These are phyloP conservation scores for Pristionchus japonicus DNA, from an alignment of 2,888 invertebrate genomes.

Conservation along the genomic window DNA sequence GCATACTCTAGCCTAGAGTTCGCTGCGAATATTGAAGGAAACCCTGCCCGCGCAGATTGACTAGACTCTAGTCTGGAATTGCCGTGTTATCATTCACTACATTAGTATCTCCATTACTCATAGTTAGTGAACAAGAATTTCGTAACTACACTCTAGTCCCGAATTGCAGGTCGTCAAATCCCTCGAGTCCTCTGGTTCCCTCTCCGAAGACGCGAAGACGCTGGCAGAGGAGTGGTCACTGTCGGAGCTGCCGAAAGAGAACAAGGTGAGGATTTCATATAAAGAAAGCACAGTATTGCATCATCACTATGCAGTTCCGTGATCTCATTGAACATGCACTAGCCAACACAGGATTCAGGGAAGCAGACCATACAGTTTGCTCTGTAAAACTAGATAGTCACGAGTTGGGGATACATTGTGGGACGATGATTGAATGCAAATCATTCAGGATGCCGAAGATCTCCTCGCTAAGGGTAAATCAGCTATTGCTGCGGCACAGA, in stretches of 20 bases:
- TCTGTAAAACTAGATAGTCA: background rate
- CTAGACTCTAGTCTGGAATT: conserved; percentile 47
- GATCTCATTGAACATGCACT: too few relatives aligned
- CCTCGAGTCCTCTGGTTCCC: conserved; percentile 20
- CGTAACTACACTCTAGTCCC: background rate
- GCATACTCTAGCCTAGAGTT: background rate
- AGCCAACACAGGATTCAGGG: too few relatives aligned
- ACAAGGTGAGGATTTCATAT: background rate
- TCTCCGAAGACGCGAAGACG: conserved; percentile 43
- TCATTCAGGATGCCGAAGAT: conserved; percentile 47
- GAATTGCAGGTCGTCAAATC: conserved; percentile 32
- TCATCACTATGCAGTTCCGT: too few relatives aligned
- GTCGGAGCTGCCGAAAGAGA: conserved; percentile 50
- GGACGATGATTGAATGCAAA: background rate
- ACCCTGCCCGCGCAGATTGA: too few relatives aligned
- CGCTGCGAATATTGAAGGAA: too few relatives aligned
- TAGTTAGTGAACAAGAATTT: conserved; percentile 6
- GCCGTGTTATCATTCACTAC: too few relatives aligned
- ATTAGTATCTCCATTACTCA: too few relatives aligned
- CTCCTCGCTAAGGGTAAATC: conserved; percentile 59
- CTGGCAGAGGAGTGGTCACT: conserved; percentile 51
- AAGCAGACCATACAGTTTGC: background rate
- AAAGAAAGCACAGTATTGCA: too few relatives aligned
- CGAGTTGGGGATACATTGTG: background rate
- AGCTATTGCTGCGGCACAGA: conserved; percentile 57